Base-by-base conservation (phyloP, 2,113 vertebrate species). In the Toxotes chatareus region DNA sequence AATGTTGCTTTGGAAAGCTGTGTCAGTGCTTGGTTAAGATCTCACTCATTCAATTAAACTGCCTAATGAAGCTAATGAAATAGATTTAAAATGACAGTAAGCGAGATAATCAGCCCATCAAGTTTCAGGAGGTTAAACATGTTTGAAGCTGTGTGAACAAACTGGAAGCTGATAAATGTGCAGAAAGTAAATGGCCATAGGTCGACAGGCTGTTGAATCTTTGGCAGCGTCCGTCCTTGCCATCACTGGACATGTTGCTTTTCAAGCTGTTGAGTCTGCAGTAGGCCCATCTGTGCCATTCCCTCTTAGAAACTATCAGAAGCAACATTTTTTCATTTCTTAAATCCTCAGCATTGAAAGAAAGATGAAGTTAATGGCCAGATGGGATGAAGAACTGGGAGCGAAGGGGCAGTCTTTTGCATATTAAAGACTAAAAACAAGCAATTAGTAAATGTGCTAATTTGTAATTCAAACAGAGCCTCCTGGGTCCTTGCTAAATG, bases 201-300 rank as follows among this genome's bases (percentile, higher is more conserved):
- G 87, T 88, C 56, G 86, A 89, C 87, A 89, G 87, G 84, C 90
- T 91, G 90, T 90, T 86, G 88, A 86, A 70, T 92, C 27, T 87
- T 84, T 94, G 93, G 89, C 92, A 90, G 68, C n/a, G 72, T 85
- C 78, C 57, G 67, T 83, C 66, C 61, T 69, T 0, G 68, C 80
- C 76, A 61, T 92, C 51, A 64, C 84, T 84, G 87, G 91, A 93
- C 93, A 93, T 93, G 93, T 93, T 93, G 91, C 86, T 93, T 92
- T 88, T 92, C 94, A 94, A 94, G 94, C 93, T 95, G 93, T 93
- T 93, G 49, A 71, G 83, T 86, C 85, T 92, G 92, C 93, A 92
- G 90, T 89, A 4, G 76, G 80, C 82, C 93, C 93, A 95, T 95
- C 92, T 94, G 94, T 92, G 91, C 92, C 66, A 71, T 82, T 91